phyloP scores from a whole-genome alignment of 2,888 invertebrate genomes.

The Autographa gamma region DNA sequence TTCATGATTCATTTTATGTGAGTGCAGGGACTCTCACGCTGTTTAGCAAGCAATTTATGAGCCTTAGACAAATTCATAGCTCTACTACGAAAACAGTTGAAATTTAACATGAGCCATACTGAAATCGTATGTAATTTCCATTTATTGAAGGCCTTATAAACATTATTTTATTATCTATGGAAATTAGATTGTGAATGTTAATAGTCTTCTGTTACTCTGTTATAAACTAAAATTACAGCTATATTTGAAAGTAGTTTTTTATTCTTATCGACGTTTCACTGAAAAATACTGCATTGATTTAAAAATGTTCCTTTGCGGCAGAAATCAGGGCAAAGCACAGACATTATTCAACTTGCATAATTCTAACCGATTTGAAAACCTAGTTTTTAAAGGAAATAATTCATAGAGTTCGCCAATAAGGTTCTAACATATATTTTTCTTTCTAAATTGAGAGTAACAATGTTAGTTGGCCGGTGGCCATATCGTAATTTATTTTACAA shows the following conservation, averaged over 20 bases:
- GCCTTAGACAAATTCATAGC: neutral
- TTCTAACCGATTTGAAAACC: neutral
- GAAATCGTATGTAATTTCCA: neutral
- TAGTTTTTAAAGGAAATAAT: neutral
- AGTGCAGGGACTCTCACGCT: neutral
- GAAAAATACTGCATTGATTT: neutral
- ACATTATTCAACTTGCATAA: conserved; percentile 4
- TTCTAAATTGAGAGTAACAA: conserved; percentile 33
- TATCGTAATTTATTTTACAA: conserved; percentile 37
- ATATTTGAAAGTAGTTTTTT: too few species aligned
- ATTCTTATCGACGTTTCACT: neutral
- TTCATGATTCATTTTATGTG: neutral
- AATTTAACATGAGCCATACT: neutral
- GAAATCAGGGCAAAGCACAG: neutral
- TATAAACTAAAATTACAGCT: too few species aligned
- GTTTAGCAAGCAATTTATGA: neutral
- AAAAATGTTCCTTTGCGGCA: neutral
- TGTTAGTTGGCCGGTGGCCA: conserved; percentile 39
- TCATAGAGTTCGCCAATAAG: conserved; percentile 9
- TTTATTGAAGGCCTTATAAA: too few species aligned
- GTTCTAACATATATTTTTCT: conserved; percentile 27
- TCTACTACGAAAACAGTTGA: neutral
- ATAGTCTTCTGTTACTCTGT: too few species aligned
- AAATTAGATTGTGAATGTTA: too few species aligned
- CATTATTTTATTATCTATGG: too few species aligned